Conservation (phyloP, 64 coral and sea anemone genomes). For the Montipora sp. region DNA sequence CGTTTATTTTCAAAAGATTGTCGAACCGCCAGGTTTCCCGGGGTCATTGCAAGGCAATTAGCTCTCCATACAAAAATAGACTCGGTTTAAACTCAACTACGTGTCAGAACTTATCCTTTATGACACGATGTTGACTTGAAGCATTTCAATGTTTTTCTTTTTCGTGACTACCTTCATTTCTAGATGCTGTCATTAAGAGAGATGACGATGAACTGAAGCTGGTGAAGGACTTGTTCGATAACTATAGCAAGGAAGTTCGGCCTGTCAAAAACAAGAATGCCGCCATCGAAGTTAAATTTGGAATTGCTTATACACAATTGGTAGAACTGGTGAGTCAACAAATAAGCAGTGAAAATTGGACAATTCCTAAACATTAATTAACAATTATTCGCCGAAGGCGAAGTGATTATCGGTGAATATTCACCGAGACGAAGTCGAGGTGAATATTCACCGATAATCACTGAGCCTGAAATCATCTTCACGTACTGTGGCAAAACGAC, state of each 20-base stretch:
- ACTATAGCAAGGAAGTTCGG: constrained; percentile 83
- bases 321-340: constrained; percentile 81
- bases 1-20: too few species aligned
- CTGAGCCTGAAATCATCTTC: too few species aligned
- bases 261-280: constrained; percentile 89
- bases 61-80: too few species aligned
- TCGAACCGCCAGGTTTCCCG: too few species aligned
- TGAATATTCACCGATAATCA: too few species aligned
- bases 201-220: constrained; percentile 89
- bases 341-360: neutral
- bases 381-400: neutral
- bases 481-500: too few species aligned
- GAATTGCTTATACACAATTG: constrained; percentile 89
- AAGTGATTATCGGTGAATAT: too few species aligned
- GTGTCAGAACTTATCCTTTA: neutral
- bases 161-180: neutral
- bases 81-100: neutral
- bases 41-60: too few species aligned
- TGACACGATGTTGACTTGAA: too few species aligned
- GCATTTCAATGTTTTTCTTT: neutral
- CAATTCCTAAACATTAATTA: neutral
- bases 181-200: constrained; percentile 68
- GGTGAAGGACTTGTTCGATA: constrained; percentile 71
- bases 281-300: constrained; percentile 82
- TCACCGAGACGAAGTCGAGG: too few species aligned